Base-by-base conservation (phyloP, 2,797 vertebrate species). In the Iguana delicatissima region DNA sequence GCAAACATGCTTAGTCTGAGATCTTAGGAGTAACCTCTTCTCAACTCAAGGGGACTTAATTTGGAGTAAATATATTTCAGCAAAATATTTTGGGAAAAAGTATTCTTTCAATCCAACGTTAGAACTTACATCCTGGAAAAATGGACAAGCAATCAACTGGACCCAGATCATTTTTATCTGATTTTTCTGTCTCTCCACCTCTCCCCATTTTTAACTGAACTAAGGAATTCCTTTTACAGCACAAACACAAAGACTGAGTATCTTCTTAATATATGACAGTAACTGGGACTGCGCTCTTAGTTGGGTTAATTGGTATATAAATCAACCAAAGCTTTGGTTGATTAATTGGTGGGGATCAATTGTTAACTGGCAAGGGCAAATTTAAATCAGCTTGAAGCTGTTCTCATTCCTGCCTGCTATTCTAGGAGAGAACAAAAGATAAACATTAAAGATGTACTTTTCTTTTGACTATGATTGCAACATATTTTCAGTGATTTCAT, bases 21-120 rank as follows among this genome's bases (percentile, higher is more conserved):
- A 35, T 74, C 35, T 74, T 14, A 46, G 38, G 8, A 6, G 16
- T 38, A 77, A 24, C 18, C 42, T 38, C 38, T 77, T 10, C 1
- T 77, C 38, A 32, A 69, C 29, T 32, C 38, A 77, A 42, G 9
- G n/a, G 46, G 20, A 57, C 20, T 42, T 88, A 55, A 9, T 72
- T 84, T 20, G 35, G 13, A 88, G 22, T 88, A 88, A 88, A 77
- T 77, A 24, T 77, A 46, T 26, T 83, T 76, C 16, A 89, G 42
- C 46, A 73, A 52, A 72, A 42, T 10, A 38, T 3, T n/a, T 52
- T 38, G 18, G 24, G 52, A 62, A 62, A 73, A 83, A 3, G 2
- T 35, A 4, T 50, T 89, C 32, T 42, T 83, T 57, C 12, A 52
- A 13, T 67, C 5, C 52, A 57, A 42, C 29, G 24, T 42, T 16